phyloP scores from a whole-genome alignment of 1,140 invertebrate species.

The Campoletis sonorensis region DNA sequence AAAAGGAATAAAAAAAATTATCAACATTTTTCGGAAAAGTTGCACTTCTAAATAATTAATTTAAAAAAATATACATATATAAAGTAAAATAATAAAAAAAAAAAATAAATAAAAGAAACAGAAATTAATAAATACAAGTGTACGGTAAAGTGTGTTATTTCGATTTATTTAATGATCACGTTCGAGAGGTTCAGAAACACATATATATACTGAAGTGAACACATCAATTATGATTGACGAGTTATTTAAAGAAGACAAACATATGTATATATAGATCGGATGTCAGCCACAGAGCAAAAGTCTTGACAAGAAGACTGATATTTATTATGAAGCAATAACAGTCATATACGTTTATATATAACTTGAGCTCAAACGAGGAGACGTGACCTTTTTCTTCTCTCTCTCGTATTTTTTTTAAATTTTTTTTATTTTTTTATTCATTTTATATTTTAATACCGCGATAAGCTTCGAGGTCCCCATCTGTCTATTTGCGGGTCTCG shows the following conservation, averaged over 20 bases:
- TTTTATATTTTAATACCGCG: neutral
- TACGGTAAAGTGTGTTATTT: neutral
- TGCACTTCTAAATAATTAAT: too few relatives aligned
- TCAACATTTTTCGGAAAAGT: too few relatives aligned
- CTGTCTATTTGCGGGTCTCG: constrained; percentile 42
- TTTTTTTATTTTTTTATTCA: too few relatives aligned
- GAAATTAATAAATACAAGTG: neutral
- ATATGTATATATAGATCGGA: constrained; percentile 14
- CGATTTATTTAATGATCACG: neutral
- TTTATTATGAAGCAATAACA: constrained; percentile 32
- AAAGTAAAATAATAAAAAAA: too few relatives aligned
- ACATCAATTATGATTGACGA: constrained; percentile 29
- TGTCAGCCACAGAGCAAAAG: constrained; percentile 16
- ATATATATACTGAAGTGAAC: neutral
- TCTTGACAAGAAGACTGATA: constrained; percentile 14
- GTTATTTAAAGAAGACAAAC: constrained; percentile 31
- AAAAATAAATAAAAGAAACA: neutral
- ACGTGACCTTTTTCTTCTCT: neutral
- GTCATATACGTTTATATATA: neutral
- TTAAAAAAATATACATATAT: too few relatives aligned
- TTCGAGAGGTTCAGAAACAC: neutral
- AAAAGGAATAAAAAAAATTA: too few relatives aligned
- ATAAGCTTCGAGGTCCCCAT: constrained; percentile 25
- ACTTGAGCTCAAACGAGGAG: neutral
- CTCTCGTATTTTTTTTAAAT: constrained; percentile 4